These are phyloP conservation scores for Clamator glandarius DNA, from an alignment of 2,797 vertebrate genomes.

Conservation along the genomic window DNA sequence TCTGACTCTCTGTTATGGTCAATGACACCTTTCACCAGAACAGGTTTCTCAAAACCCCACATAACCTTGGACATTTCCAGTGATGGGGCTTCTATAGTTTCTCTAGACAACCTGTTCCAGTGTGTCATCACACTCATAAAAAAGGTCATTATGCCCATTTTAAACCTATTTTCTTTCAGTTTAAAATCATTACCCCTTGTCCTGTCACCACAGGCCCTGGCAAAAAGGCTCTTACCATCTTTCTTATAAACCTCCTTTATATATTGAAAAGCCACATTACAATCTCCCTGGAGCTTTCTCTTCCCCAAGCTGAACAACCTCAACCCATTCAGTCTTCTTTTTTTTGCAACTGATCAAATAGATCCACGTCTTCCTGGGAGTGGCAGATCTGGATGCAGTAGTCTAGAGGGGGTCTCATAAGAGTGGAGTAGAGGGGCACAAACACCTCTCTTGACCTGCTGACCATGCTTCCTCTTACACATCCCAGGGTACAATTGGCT, in stretches of 20 bases:
- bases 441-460: background rate
- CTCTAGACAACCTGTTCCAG: background rate
- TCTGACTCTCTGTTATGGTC: background rate
- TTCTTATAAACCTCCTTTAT: background rate
- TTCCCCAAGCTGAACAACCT: background rate
- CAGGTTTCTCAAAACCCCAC: background rate
- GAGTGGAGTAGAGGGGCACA: background rate
- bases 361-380: background rate
- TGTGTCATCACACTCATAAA: background rate
- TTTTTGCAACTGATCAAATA: background rate
- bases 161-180: background rate
- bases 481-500: background rate
- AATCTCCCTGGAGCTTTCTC: background rate
- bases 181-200: background rate
- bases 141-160: background rate
- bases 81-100: background rate
- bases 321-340: background rate
- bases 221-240: background rate
- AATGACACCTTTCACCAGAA: background rate
- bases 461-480: too few relatives aligned
- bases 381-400: background rate
- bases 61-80: background rate
- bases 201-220: background rate
- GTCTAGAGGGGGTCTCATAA: background rate
- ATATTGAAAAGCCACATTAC: background rate